These are phyloP conservation scores for Orientallactaga sibirica DNA, from an alignment of 2,797 vertebrate genomes.

Conservation along the genomic window DNA sequence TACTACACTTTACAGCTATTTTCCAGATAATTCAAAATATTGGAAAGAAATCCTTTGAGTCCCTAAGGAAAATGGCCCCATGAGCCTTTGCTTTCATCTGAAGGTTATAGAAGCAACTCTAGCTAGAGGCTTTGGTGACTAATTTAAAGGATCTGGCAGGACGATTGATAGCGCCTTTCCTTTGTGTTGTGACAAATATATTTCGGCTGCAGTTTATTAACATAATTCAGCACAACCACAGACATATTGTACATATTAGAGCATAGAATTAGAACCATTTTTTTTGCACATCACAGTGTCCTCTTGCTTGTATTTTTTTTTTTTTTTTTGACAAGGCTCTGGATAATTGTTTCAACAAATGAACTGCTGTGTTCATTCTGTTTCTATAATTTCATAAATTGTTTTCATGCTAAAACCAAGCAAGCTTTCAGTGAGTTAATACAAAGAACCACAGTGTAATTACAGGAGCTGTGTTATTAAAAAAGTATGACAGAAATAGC, in stretches of 20 bases:
- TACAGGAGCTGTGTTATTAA: constrained; percentile 93
- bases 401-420: constrained; percentile 90
- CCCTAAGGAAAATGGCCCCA: constrained; percentile 84
- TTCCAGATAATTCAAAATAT: constrained; percentile 86
- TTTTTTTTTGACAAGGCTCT: constrained; percentile 89
- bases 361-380: constrained; percentile 88
- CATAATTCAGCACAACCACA: constrained; percentile 91
- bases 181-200: constrained; percentile 95
- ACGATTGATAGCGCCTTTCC: constrained; percentile 91
- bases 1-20: constrained; percentile 85
- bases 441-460: constrained; percentile 92
- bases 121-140: constrained; percentile 92
- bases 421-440: constrained; percentile 92
- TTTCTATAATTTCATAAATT: constrained; percentile 93
- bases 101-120: constrained; percentile 91
- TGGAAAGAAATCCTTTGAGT: constrained; percentile 81
- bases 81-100: constrained; percentile 86
- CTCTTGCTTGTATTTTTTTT: constrained; percentile 78
- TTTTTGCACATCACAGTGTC: constrained; percentile 88
- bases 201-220: constrained; percentile 91
- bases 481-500: constrained; percentile 92
- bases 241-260: constrained; percentile 91
- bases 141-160: constrained; percentile 91
- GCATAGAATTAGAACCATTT: constrained; percentile 91
- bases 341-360: constrained; percentile 90